Percentiles rank a stretch among this genome's conserved stretches.
Evolutionary conservation across 1,140 invertebrate genomes (phyloP).

Genomic region (Drosophila subobscura): DNA sequence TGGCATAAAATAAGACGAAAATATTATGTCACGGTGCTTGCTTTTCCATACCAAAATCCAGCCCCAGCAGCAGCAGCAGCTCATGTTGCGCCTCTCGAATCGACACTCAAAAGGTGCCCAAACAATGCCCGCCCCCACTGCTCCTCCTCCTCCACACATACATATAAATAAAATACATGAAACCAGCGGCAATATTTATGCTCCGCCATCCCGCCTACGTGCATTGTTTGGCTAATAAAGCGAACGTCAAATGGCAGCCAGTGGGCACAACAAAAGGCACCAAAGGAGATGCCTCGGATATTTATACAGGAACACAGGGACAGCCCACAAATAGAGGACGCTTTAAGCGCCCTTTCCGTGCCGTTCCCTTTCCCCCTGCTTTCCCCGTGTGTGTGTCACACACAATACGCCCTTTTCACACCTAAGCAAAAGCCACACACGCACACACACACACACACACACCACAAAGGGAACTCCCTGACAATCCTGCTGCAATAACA

Average conservation of each 20-base stretch:
- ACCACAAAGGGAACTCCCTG: slow-evolving; percentile 1
- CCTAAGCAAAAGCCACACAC: slow-evolving; percentile 42
- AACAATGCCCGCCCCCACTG: slow-evolving; percentile 16
- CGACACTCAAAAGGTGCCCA: slow-evolving; percentile 22
- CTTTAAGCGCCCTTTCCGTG: slow-evolving; percentile 38
- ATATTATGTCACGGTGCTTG: slow-evolving; percentile 60
- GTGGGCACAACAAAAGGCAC: slow-evolving; percentile 11
- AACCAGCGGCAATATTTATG: slow-evolving; percentile 48
- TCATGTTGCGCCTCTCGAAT: background rate
- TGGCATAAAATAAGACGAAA: slow-evolving; percentile 40
- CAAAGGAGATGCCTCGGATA: slow-evolving; percentile 9
- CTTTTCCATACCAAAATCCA: slow-evolving; percentile 55
- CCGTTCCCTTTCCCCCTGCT: too few relatives aligned
- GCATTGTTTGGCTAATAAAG: slow-evolving; percentile 78
- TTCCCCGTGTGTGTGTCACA: slow-evolving; percentile 7
- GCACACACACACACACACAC: background rate
- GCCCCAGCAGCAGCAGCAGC: slow-evolving; percentile 17
- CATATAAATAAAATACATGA: slow-evolving; percentile 35
- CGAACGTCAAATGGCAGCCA: slow-evolving; percentile 32
- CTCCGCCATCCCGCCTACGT: slow-evolving; percentile 53
- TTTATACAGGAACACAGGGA: slow-evolving; percentile 21
- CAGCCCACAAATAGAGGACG: slow-evolving; percentile 33
- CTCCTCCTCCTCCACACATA: background rate
- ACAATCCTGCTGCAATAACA: slow-evolving; percentile 11
- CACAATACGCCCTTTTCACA: slow-evolving; percentile 67